Evolutionary conservation across 1,140 invertebrate species (phyloP), one percentile per base, ranked within the genome.

Genomic region (Bombus ignitus): DNA sequence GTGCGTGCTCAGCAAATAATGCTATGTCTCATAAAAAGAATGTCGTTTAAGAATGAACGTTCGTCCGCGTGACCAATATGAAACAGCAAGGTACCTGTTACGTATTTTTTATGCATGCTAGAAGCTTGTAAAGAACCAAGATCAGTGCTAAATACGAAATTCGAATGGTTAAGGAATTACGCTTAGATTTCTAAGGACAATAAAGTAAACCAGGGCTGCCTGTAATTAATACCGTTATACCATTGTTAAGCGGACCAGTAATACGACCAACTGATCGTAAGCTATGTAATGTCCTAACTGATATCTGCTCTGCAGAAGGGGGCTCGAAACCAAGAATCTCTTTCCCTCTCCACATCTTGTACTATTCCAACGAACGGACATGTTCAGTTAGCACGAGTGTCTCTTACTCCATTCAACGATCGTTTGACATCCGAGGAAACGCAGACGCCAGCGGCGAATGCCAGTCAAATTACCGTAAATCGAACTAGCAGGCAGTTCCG

Each of bases 381-480:
- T 85, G 83, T 88, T 89, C 87, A 66, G 77, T 88, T 72, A 81
- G n/a, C 71, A 12, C 37, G 44, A 65, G 66, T 57, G 74, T 72
- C 83, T 79, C 83, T 65, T 80, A 32, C 87, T 73, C 85, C 80
- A 86, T 89, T 89, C 86, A 87, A 74, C 87, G 87, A 72, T 75
- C 83, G 91, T 91, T 93, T 92, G 92, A 91, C 89, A 92, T 89
- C 88, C 72, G 83, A 87, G 86, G 88, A 87, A 87, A 88, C 85
- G 73, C 85, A 87, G 89, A 82, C 85, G 83, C 82, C 81, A 80
- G 44, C 70, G 70, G 77, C 89, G 71, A 92, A 91, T 91, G 66
- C 89, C 88, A 90, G 91, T 89, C 90, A 87, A 92, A 92, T 92
- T 91, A 89, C 81, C 72, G 89, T 89, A 91, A 93, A 93, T 93